Conservation (phyloP, 1,140 invertebrate species). For the Limonius californicus region DNA sequence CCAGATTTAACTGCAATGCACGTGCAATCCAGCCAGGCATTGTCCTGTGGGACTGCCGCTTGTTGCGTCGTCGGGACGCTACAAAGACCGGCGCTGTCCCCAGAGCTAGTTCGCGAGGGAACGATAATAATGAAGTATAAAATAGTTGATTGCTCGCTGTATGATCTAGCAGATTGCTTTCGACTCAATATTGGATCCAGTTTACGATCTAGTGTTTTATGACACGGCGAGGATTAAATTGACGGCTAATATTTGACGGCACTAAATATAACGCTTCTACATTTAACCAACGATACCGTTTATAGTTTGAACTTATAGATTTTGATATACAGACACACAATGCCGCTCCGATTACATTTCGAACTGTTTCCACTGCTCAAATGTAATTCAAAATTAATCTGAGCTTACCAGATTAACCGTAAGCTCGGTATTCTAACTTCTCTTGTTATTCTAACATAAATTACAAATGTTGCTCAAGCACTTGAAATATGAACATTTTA, state of each 20-base stretch:
- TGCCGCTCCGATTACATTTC: too few species aligned
- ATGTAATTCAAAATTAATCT: too few species aligned
- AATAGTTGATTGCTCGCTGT: constrained; percentile 32
- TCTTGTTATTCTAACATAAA: too few species aligned
- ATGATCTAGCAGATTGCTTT: constrained; percentile 34
- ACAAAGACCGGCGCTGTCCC: constrained; percentile 5
- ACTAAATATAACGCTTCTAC: constrained; percentile 9
- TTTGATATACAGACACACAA: background rate
- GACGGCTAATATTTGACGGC: constrained; percentile 5
- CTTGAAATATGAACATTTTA: too few species aligned
- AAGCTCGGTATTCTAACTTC: background rate
- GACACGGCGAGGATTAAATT: constrained; percentile 5
- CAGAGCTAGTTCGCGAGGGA: constrained; percentile 1
- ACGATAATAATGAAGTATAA: constrained; percentile 22
- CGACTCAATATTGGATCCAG: constrained; percentile 23
- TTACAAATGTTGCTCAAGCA: too few species aligned
- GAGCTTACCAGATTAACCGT: background rate
- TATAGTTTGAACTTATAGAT: background rate
- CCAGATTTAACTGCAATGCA: constrained; percentile 10
- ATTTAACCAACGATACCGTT: background rate
- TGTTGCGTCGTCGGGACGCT: constrained; percentile 7
- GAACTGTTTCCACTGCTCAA: too few species aligned
- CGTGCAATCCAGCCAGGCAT: constrained; percentile 7
- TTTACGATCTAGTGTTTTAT: constrained; percentile 10
- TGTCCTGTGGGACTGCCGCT: constrained; percentile 9